These are phyloP conservation scores for Vombatus ursinus DNA, from an alignment of 2,113 vertebrate species.

Conservation along the genomic window DNA sequence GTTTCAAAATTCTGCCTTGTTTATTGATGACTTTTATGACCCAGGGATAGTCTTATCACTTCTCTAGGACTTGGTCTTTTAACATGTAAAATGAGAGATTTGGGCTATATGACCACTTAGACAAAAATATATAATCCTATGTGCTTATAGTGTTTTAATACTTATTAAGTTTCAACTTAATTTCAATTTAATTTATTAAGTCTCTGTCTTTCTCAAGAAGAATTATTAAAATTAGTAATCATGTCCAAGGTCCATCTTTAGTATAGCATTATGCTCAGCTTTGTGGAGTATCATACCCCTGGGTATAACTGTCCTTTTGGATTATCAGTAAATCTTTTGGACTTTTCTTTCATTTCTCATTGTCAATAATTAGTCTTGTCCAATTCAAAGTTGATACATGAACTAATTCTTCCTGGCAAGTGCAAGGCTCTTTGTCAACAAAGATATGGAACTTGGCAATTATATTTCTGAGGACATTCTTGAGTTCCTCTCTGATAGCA, in stretches of 20 bases:
- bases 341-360: background rate
- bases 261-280: background rate
- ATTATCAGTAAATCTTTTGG: background rate
- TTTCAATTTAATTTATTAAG: background rate
- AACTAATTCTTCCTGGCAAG: no score
- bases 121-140: background rate
- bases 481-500: no score
- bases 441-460: no score
- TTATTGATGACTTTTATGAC: background rate
- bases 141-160: background rate
- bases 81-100: background rate
- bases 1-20: no score
- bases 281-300: background rate
- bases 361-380: no score
- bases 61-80: background rate
- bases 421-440: no score
- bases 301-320: background rate
- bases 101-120: no score
- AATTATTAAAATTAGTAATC: background rate
- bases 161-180: background rate
- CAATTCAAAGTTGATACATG: no score
- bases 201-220: background rate
- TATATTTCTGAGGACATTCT: no score
- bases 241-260: background rate
- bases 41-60: background rate